Percentiles rank a stretch among this genome's conserved stretches.
phyloP scores from a whole-genome alignment of 2,797 vertebrate species.

The Acrossocheilus fasciatus region DNA sequence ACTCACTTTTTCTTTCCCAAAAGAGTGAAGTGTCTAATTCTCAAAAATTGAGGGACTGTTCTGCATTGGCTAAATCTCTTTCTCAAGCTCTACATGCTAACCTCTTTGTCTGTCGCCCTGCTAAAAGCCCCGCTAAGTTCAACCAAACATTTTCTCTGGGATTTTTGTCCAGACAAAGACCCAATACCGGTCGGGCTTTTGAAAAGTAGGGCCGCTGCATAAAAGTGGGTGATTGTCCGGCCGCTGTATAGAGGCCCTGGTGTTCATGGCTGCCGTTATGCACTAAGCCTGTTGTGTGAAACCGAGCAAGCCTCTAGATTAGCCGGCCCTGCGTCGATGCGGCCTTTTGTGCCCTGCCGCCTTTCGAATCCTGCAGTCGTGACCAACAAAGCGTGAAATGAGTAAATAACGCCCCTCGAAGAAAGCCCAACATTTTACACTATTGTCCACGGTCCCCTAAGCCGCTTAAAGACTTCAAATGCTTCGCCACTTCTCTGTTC shows the following conservation, averaged over 20 bases:
- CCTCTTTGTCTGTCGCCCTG: constrained; percentile 37
- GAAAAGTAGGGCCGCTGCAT: constrained; percentile 37
- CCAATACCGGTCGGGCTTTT: constrained; percentile 41
- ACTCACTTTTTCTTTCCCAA: neutral
- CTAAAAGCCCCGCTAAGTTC: constrained; percentile 47
- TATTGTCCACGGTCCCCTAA: constrained; percentile 55
- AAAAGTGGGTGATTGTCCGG: constrained; percentile 39
- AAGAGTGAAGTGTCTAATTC: constrained; percentile 38
- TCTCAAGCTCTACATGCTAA: constrained; percentile 42
- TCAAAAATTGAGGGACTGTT: neutral
- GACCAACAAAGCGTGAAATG: constrained; percentile 59
- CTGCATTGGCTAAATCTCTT: constrained; percentile 23
- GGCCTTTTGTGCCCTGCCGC: constrained; percentile 31
- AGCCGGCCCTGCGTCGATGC: constrained; percentile 35
- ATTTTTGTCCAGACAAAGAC: constrained; percentile 52
- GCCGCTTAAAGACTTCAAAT: constrained; percentile 61
- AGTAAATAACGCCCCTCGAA: constrained; percentile 57
- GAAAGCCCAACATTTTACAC: constrained; percentile 56
- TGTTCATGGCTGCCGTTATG: constrained; percentile 43
- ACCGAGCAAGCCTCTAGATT: constrained; percentile 53
- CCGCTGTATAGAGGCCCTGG: constrained; percentile 41
- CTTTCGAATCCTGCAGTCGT: constrained; percentile 42
- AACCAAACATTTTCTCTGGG: constrained; percentile 59
- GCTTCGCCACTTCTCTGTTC: constrained; percentile 55
- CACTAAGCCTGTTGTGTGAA: constrained; percentile 58